phyloP scores from a whole-genome alignment of 2,113 vertebrate species.

The Genyomyrus donnyi region DNA sequence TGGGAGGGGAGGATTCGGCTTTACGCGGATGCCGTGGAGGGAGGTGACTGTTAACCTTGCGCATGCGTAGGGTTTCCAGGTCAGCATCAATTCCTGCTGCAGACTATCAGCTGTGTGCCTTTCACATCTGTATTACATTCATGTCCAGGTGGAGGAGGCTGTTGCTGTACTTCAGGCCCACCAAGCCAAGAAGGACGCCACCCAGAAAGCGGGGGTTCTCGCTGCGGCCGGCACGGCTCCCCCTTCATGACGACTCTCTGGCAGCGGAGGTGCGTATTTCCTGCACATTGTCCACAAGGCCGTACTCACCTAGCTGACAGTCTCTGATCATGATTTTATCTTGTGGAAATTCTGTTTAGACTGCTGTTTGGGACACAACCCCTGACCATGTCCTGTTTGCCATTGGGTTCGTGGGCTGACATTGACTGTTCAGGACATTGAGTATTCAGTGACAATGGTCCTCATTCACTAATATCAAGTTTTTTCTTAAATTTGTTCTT shows the following conservation, averaged over 20 bases:
- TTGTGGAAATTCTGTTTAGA: background rate
- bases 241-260: conserved; percentile 69
- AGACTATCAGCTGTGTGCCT: background rate
- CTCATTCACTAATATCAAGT: background rate
- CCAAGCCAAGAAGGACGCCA: conserved; percentile 97
- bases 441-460: background rate
- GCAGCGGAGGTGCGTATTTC: background rate
- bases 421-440: background rate
- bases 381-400: background rate
- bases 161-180: conserved; percentile 96
- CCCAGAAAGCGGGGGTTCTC: conserved; percentile 85
- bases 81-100: background rate
- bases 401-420: background rate
- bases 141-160: conserved; percentile 83
- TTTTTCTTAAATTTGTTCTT: background rate
- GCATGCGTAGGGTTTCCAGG: background rate
- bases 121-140: background rate
- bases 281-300: background rate
- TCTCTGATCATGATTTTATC: conserved; percentile 9
- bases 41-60: no score
- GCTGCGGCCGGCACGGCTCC: conserved; percentile 71
- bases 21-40: no score
- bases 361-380: background rate
- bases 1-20: no score
- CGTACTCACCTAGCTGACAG: background rate